phyloP scores from a whole-genome alignment of 2,797 vertebrate genomes.

The Nannoperca obscura region DNA sequence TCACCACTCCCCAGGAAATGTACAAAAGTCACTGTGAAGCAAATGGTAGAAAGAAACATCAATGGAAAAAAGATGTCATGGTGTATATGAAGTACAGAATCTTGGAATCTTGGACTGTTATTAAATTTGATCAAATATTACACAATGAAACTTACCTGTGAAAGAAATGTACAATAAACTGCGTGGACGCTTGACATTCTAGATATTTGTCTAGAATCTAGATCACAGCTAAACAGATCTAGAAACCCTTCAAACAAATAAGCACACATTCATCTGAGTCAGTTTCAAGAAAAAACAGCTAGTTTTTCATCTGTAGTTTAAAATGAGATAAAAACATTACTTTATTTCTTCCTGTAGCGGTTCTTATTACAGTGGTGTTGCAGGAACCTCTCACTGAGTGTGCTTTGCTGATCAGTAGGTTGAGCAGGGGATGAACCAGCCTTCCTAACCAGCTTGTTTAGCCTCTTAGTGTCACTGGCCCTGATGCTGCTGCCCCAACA shows the following conservation, averaged over 20 bases:
- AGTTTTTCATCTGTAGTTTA: background rate
- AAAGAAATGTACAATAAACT: background rate
- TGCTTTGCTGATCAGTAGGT: too few species aligned
- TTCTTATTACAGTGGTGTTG: too few species aligned
- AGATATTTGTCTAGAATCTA: too few species aligned
- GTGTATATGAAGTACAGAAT: background rate
- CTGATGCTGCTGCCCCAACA: too few species aligned
- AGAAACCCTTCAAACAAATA: background rate
- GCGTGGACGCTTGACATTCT: background rate
- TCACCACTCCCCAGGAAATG: background rate
- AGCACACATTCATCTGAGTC: background rate
- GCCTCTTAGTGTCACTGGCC: too few species aligned
- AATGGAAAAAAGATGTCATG: background rate
- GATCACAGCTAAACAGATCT: constrained; percentile 9
- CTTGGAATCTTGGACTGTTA: background rate
- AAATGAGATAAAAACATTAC: background rate
- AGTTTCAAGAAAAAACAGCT: background rate
- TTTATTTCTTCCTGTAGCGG: too few species aligned
- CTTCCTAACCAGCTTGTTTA: too few species aligned
- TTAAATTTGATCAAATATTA: background rate
- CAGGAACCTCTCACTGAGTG: too few species aligned
- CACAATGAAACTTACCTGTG: background rate
- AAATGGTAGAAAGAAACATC: background rate
- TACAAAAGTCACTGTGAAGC: background rate
- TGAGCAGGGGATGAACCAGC: too few species aligned